These are phyloP conservation scores for Gadus chalcogrammus DNA, from an alignment of 2,113 vertebrate species.

Conservation along the genomic window DNA sequence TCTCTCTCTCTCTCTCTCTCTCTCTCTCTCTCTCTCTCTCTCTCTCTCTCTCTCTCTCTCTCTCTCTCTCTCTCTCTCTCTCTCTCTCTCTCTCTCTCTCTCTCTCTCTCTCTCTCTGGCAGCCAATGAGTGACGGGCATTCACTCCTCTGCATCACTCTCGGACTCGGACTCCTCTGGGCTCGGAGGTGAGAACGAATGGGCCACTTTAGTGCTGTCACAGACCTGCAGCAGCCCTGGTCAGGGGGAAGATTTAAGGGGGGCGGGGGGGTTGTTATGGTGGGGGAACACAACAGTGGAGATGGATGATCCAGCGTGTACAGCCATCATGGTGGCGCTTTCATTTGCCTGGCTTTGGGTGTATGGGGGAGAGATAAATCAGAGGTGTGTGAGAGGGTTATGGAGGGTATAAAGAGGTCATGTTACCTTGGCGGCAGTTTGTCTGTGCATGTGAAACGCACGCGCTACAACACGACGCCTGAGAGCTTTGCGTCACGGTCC, in stretches of 20 bases:
- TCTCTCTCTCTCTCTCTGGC: slow-evolving; percentile 21
- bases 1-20: slow-evolving; percentile 1
- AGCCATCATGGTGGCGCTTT: slow-evolving; percentile 44
- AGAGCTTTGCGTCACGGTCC: too few species aligned
- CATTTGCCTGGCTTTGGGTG: slow-evolving; percentile 39
- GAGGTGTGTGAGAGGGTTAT: slow-evolving; percentile 34
- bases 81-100: slow-evolving; percentile 10
- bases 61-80: not conserved
- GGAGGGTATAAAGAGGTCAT: slow-evolving; percentile 32
- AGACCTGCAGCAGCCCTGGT: slow-evolving; percentile 42
- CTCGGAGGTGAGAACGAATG: slow-evolving; percentile 56
- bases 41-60: slow-evolving; percentile 7
- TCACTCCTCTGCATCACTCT: slow-evolving; percentile 44
- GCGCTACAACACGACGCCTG: not conserved
- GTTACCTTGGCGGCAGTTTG: slow-evolving; percentile 42
- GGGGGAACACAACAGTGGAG: slow-evolving; percentile 55
- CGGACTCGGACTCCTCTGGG: slow-evolving; percentile 48
- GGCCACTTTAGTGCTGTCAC: slow-evolving; percentile 49
- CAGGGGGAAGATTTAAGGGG: slow-evolving; percentile 59
- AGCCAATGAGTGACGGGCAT: slow-evolving; percentile 52
- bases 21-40: slow-evolving; percentile 1
- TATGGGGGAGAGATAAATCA: slow-evolving; percentile 43
- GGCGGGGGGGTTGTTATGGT: slow-evolving; percentile 35
- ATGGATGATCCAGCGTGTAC: slow-evolving; percentile 47
- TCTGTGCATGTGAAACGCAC: slow-evolving; percentile 51